phyloP scores from a whole-genome alignment of 1,140 invertebrate genomes.

The Atta colombica region DNA sequence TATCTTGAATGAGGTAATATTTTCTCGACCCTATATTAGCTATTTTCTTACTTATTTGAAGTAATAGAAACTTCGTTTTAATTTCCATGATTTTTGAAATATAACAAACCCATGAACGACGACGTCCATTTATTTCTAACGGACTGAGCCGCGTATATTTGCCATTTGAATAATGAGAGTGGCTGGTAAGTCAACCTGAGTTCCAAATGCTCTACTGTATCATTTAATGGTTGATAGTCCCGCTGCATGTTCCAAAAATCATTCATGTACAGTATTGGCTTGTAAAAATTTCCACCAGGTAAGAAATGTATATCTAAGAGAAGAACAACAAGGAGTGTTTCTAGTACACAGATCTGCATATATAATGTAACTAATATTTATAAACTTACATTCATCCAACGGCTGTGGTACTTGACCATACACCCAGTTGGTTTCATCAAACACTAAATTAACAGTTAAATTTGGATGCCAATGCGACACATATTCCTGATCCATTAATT shows the following conservation, averaged over 20 bases:
- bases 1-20: no score
- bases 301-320: constrained; percentile 94
- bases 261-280: constrained; percentile 98
- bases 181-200: constrained; percentile 96
- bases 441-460: constrained; percentile 97
- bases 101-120: constrained; percentile 81
- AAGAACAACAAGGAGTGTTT: constrained; percentile 45
- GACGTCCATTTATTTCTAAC: constrained; percentile 93
- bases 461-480: constrained; percentile 99
- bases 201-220: constrained; percentile 91
- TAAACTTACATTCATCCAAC: constrained; percentile 93
- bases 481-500: constrained; percentile 94
- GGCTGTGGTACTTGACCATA: constrained; percentile 95
- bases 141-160: constrained; percentile 98
- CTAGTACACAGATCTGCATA: not conserved
- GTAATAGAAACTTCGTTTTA: not conserved
- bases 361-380: constrained; percentile 15
- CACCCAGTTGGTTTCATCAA: constrained; percentile 98
- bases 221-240: constrained; percentile 98
- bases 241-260: constrained; percentile 99
- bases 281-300: constrained; percentile 93
- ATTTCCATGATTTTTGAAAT: not conserved
- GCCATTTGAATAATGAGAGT: constrained; percentile 98
- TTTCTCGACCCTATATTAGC: no score
- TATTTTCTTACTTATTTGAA: no score